These are phyloP conservation scores for Halcyon chelicuti DNA, from an alignment of 2,797 vertebrate genomes.

Conservation along the genomic window DNA sequence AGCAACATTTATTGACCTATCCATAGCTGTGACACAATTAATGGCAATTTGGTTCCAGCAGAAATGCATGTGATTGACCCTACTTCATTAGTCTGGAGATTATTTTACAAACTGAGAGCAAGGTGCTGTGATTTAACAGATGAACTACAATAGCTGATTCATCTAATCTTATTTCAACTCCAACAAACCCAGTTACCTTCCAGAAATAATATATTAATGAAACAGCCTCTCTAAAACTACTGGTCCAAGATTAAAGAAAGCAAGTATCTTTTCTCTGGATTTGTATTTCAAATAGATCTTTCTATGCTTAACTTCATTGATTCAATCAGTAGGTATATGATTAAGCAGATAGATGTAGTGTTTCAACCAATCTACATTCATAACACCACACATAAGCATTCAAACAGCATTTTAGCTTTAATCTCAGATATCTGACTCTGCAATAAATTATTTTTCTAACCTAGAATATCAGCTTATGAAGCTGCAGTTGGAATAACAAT, in stretches of 20 bases:
- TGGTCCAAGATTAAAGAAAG: slow-evolving; percentile 52
- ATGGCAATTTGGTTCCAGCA: slow-evolving; percentile 59
- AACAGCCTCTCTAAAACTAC: neutral
- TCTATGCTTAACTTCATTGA: slow-evolving; percentile 35
- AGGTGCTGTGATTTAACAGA: slow-evolving; percentile 72
- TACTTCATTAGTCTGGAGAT: slow-evolving; percentile 72
- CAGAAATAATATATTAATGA: slow-evolving; percentile 56
- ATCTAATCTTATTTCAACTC: slow-evolving; percentile 74
- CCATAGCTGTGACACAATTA: slow-evolving; percentile 61
- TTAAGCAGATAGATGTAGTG: neutral
- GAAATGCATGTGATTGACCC: slow-evolving; percentile 66
- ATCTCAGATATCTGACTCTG: neutral
- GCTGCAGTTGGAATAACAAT: neutral
- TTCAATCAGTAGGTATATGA: slow-evolving; percentile 15
- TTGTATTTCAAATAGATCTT: slow-evolving; percentile 53
- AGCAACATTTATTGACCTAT: slow-evolving; percentile 58
- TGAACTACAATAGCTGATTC: slow-evolving; percentile 60
- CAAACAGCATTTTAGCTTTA: slow-evolving; percentile 1
- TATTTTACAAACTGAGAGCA: slow-evolving; percentile 73
- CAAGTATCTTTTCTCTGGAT: neutral
- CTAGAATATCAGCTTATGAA: neutral
- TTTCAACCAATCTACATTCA: neutral
- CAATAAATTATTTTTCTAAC: neutral
- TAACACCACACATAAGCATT: neutral
- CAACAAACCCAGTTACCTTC: slow-evolving; percentile 49